Conservation (phyloP, 2,113 vertebrate genomes). For the Urocynchramus pylzowi region DNA sequence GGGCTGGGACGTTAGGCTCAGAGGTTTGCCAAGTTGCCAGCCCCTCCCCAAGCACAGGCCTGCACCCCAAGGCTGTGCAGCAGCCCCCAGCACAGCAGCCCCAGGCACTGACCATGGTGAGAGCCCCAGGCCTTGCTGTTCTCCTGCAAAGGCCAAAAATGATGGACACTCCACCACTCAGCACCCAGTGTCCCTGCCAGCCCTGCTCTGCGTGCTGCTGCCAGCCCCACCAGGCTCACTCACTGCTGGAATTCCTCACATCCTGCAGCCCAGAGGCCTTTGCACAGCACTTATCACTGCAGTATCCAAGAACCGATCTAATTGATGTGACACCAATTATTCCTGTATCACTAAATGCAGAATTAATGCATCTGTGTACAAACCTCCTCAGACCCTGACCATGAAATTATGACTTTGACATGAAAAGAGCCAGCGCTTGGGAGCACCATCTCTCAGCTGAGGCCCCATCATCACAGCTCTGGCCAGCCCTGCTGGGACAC, state of each 20-base stretch:
- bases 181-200: fast-evolving
- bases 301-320: background rate
- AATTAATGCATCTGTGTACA: slow-evolving; percentile 36
- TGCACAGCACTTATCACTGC: background rate
- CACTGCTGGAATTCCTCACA: background rate
- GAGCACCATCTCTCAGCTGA: background rate
- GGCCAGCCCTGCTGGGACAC: background rate
- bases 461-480: fast-evolving
- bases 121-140: fast-evolving
- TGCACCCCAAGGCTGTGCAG: background rate
- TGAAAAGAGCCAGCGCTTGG: background rate
- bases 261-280: background rate
- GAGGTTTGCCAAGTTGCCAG: background rate
- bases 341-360: slow-evolving; percentile 16
- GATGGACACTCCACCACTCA: fast-evolving
- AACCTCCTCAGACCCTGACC: background rate
- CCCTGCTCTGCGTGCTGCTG: fast-evolving
- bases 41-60: background rate
- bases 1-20: background rate
- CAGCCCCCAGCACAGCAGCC: background rate
- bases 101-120: background rate
- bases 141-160: background rate
- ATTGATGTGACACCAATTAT: slow-evolving; percentile 57
- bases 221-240: background rate
- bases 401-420: background rate